Evolutionary conservation across 2,888 invertebrate species (phyloP).

Genomic region (Drosophila planitibia): DNA sequence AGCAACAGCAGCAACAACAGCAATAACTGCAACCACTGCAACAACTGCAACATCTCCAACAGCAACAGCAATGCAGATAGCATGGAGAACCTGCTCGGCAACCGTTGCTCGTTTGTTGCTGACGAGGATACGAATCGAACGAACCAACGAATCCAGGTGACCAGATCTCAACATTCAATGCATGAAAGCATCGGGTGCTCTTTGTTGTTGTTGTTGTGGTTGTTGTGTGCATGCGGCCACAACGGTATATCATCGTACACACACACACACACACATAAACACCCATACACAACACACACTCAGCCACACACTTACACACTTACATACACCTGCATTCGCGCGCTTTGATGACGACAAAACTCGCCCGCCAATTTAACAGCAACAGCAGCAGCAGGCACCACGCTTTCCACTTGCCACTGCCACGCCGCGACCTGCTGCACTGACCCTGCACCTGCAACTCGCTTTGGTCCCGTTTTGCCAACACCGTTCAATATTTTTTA

Average conservation of each 20-base stretch:
- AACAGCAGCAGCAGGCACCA: background rate
- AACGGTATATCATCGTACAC: slow-evolving; percentile 74
- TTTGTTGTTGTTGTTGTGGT: background rate
- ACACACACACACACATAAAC: slow-evolving; percentile 25
- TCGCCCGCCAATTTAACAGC: slow-evolving; percentile 35
- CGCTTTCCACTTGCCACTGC: too few species aligned
- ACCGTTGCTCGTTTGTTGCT: slow-evolving; percentile 45
- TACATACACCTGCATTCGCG: slow-evolving; percentile 25
- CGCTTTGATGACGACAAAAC: slow-evolving; percentile 66
- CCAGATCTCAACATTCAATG: slow-evolving; percentile 26
- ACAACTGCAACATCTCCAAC: slow-evolving; percentile 17
- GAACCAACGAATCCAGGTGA: slow-evolving; percentile 23
- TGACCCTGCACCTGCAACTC: slow-evolving; percentile 13
- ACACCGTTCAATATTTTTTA: slow-evolving; percentile 9
- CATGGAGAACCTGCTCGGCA: slow-evolving; percentile 48
- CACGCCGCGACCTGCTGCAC: background rate
- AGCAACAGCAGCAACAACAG: slow-evolving; percentile 20
- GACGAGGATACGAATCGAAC: slow-evolving; percentile 45
- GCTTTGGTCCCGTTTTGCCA: slow-evolving; percentile 2
- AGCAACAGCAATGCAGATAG: slow-evolving; percentile 11
- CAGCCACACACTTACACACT: slow-evolving; percentile 17
- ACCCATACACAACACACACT: slow-evolving; percentile 32
- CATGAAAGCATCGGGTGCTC: background rate
- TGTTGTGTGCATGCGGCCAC: slow-evolving; percentile 65
- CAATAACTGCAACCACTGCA: slow-evolving; percentile 27